Conservation (phyloP, 2,888 invertebrate genomes). For the Tachina lurida region DNA sequence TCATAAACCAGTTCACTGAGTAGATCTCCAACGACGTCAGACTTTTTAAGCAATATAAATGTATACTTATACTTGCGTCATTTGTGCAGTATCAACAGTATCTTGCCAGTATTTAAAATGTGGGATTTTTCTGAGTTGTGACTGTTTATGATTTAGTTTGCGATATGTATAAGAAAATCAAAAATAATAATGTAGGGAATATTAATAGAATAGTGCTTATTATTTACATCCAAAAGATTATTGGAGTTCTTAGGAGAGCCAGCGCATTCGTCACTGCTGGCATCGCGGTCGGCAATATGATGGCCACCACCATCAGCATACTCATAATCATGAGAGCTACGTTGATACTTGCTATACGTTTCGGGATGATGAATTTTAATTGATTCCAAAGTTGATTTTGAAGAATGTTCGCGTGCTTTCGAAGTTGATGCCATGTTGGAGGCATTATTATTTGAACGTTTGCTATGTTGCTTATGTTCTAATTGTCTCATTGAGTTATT, state of each 20-base stretch:
- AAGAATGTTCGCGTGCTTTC: constrained; percentile 71
- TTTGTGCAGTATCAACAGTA: no score
- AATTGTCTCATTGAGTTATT: constrained; percentile 83
- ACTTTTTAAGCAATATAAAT: no score
- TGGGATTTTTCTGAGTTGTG: no score
- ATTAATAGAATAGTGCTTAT: constrained; percentile 33
- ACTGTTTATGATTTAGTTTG: no score
- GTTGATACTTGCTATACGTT: constrained; percentile 76
- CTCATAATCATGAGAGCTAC: constrained; percentile 77
- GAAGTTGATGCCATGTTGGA: constrained; percentile 61
- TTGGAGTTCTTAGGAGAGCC: constrained; percentile 77
- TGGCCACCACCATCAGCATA: constrained; percentile 73
- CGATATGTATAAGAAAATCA: background rate
- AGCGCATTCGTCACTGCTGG: constrained; percentile 74
- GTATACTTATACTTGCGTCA: no score
- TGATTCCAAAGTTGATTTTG: constrained; percentile 70
- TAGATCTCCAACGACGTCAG: no score
- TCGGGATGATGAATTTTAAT: constrained; percentile 73
- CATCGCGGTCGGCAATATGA: constrained; percentile 64
- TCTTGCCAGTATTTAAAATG: no score
- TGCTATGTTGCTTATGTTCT: constrained; percentile 85
- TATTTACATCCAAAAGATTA: constrained; percentile 79
- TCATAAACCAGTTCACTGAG: no score
- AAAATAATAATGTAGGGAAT: background rate
- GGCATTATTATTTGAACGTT: constrained; percentile 59